Base-by-base conservation (phyloP, 2,888 invertebrate species). In the Eutolmus rufibarbis region DNA sequence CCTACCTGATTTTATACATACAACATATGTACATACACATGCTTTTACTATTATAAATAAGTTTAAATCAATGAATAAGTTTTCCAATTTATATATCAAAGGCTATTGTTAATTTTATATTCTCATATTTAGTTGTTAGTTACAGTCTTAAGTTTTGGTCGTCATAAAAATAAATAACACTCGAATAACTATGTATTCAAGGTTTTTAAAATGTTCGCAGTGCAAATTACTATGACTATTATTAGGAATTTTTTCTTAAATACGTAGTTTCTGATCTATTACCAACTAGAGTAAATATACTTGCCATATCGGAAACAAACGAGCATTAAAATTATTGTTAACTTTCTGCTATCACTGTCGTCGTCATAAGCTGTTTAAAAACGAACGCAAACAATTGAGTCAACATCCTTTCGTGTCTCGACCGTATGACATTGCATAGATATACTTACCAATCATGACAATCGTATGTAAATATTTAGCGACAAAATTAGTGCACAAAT, bases 401-500 rank as follows among this genome's bases (percentile, higher is more conserved):
- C 66, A 66, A 66, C 66, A 66, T 66, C 66, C 66, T 66, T 66
- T 66, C 23, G 66, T 12, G 66, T 66, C 66, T 66, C 66, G 66
- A 9, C 66, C 66, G 66, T 28, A 19, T 19, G 12, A 28, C 66
- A 12, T 66, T 28, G 66, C 76, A 28, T 76, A 76, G 40, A 34
- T 76, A 19, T 34, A 76, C 76, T 76, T n/a, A 76, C 76, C 76
- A 76, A 76, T 76, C 34, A 76, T 76, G 37, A 76, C 76, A 40
- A 76, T 76, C 76, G 34, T 76, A 76, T 76, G 76, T 76, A 76
- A 76, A 76, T 76, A 76, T 76, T 76, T 76, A 40, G 40, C 40
- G 76, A 40, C 34, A 37, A 76, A 76, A 76, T 76, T 76, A 76
- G 76, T 76, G 76, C 34, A 76, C 40, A 76, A 76, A 37, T 76